Evolutionary conservation across 1,140 invertebrate genomes (phyloP), one percentile per base, ranked within the genome.

Genomic region (Euura lappo): DNA sequence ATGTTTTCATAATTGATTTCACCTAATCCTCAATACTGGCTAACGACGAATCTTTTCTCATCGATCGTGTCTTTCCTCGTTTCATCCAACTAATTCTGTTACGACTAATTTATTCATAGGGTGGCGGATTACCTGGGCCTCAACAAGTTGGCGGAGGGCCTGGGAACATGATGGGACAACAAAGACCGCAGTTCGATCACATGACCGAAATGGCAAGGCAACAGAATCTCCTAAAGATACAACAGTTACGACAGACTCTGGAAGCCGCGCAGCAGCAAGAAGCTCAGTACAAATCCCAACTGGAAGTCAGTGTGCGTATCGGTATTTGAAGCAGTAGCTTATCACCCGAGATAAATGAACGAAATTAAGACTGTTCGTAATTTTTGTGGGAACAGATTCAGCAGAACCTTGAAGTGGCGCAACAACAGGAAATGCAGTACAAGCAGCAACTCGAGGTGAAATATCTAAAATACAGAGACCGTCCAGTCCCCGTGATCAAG

Each of bases 351-450:
- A 10, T n/a, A 8, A 45, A 60, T 28, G 10, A 46, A 70, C 47
- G 28, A 72, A 46, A 65, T 72, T 69, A 68, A 72, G 67, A 51
- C 43, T 42, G 64, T 77, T 42, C 2, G 69, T 77, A 45, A 70
- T 77, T 74, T 79, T 78, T 65, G 80, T 60, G 10, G 69, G 87
- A 91, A 73, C 89, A 93, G 84, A 87, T 94, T 76, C 92, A 94
- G 80, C 91, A 93, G 84, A 92, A 90, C 77, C 86, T 95, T 68
- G 93, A 94, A 82, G 91, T 92, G 13, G 93, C 93, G 0, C 94
- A 95, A 78, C 93, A 94, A 78, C 93, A 94, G 80, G 94, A 95
- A 80, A 89, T 91, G 86, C 93, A 94, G 75, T 94, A 92, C 76
- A 93, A 93, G 80, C 91, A 93, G 77, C 92, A 93, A 77, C 80